Conservation (phyloP, 2,888 invertebrate genomes). For the Lepidocyrtinus sp. region DNA sequence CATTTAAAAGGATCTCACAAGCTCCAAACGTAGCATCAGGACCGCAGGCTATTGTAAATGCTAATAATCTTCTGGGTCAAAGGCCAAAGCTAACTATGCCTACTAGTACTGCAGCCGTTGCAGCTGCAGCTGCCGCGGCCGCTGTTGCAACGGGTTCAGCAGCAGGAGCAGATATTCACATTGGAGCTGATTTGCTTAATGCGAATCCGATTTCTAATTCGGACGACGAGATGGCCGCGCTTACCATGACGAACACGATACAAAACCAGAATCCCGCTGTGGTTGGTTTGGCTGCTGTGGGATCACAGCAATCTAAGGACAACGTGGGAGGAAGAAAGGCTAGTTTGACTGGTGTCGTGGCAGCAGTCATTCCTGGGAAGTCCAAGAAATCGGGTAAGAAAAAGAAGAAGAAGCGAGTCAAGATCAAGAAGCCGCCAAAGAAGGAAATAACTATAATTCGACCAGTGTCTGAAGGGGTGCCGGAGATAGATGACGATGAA, state of each 20-base stretch:
- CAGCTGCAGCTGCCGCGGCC: constrained; percentile 50
- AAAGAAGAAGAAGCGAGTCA: constrained; percentile 51
- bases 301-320: neutral
- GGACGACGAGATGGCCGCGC: constrained; percentile 37
- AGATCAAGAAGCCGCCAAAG: constrained; percentile 41
- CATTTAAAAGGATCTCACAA: constrained; percentile 62
- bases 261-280: constrained; percentile 36
- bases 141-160: constrained; percentile 4
- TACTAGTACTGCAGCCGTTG: constrained; percentile 67
- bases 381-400: constrained; percentile 16
- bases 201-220: constrained; percentile 14
- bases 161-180: neutral
- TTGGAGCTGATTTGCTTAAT: neutral
- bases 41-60: neutral
- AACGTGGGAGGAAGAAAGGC: neutral
- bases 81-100: constrained; percentile 45
- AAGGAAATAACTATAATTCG: constrained; percentile 31
- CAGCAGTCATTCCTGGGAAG: neutral
- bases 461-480: constrained; percentile 8
- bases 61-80: constrained; percentile 1
- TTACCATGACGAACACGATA: constrained; percentile 35
- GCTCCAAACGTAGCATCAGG: constrained; percentile 13
- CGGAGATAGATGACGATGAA: constrained; percentile 47
- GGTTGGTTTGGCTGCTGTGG: neutral
- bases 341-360: neutral